Conservation (phyloP, 2,888 invertebrate genomes). For the Caenorhabditis sp. region DNA sequence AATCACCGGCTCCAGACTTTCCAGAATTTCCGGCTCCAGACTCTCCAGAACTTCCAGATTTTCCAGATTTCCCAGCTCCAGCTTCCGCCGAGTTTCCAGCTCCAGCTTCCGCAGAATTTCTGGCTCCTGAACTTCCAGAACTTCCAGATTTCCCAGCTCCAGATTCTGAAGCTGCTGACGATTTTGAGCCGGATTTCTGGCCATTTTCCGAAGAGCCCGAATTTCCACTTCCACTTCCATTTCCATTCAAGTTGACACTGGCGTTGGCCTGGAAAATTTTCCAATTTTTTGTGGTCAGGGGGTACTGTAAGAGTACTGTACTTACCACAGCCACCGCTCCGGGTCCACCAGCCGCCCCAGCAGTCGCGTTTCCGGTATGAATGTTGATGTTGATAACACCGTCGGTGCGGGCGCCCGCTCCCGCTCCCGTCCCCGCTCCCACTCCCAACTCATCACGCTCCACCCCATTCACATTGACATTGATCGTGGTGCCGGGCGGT, state of each 20-base stretch:
- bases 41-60: too few species aligned
- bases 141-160: slow-evolving; percentile 7
- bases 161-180: too few species aligned
- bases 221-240: too few species aligned
- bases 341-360: too few species aligned
- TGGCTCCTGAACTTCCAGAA: neutral
- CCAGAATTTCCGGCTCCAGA: too few species aligned
- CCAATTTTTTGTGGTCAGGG: too few species aligned
- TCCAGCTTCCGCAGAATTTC: neutral
- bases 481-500: slow-evolving; percentile 4
- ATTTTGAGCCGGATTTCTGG: too few species aligned
- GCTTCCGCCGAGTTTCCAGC: neutral
- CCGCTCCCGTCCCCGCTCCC: slow-evolving; percentile 20
- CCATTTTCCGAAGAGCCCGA: too few species aligned
- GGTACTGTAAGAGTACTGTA: too few species aligned
- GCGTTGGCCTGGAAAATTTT: slow-evolving; percentile 10
- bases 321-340: slow-evolving; percentile 28
- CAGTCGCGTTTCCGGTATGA: slow-evolving; percentile 33
- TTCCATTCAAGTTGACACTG: slow-evolving; percentile 22
- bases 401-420: slow-evolving; percentile 14
- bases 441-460: neutral
- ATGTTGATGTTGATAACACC: slow-evolving; percentile 47
- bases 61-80: slow-evolving; percentile 2
- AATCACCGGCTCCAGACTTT: too few species aligned
- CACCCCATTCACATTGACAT: slow-evolving; percentile 31